Percentiles rank a stretch among this genome's conserved stretches.
These are phyloP conservation scores for Oreocharis arfaki DNA, from an alignment of 2,113 vertebrate species.

Conservation along the genomic window DNA sequence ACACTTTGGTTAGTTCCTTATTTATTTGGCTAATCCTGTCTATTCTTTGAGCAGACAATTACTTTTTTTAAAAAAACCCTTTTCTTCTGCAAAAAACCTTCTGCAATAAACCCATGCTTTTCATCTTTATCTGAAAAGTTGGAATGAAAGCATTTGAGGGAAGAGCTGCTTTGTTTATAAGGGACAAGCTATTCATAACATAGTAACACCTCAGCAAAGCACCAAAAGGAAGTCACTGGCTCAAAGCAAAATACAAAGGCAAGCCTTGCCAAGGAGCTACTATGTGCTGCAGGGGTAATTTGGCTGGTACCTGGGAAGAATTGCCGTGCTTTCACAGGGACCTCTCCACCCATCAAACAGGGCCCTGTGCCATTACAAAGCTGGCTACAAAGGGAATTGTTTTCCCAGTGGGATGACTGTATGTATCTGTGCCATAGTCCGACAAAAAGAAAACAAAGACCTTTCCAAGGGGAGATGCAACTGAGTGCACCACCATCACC, in stretches of 20 bases:
- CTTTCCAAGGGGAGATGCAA: background rate
- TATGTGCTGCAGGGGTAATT: background rate
- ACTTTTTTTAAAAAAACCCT: background rate
- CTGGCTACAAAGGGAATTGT: background rate
- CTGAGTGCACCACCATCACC: fast-evolving
- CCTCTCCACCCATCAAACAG: background rate
- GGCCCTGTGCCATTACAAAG: background rate
- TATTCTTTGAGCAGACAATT: background rate
- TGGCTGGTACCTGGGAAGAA: background rate
- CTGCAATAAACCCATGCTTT: background rate
- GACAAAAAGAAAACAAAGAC: background rate
- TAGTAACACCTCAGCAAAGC: background rate
- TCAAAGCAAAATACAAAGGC: background rate
- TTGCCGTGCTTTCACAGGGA: background rate
- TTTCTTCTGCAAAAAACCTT: background rate
- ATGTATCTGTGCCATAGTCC: background rate
- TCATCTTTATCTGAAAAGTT: background rate
- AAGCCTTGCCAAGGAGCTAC: background rate
- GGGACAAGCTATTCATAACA: background rate
- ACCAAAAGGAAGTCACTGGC: background rate
- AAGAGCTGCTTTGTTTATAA: background rate
- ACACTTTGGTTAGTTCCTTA: background rate
- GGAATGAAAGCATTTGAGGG: background rate
- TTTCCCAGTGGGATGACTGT: background rate
- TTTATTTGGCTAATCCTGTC: background rate